Conservation (phyloP, 2,113 vertebrate species). For the Glaucidium brasilianum region DNA sequence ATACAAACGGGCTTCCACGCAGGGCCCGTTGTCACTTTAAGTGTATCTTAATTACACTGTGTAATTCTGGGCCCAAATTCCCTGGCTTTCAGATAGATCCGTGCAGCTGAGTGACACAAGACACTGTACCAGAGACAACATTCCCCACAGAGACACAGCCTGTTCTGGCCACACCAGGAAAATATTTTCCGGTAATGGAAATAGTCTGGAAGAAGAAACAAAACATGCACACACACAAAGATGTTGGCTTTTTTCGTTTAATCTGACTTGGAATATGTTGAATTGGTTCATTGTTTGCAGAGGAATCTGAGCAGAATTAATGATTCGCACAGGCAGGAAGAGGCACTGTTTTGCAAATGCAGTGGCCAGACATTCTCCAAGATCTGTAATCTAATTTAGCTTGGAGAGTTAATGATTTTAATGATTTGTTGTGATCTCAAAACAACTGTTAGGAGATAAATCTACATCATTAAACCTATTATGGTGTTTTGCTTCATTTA, state of each 20-base stretch:
- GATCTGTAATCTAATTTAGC: conserved; percentile 74
- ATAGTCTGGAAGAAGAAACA: not conserved
- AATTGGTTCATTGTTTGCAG: conserved; percentile 30
- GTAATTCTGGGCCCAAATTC: not conserved
- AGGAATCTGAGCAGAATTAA: conserved; percentile 58
- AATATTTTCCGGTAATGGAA: not conserved
- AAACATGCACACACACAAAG: not conserved
- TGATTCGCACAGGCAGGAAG: not conserved
- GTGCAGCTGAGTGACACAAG: not conserved
- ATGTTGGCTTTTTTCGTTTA: conserved; percentile 40
- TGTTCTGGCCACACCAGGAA: not conserved
- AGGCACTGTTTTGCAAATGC: conserved; percentile 43
- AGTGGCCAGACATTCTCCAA: conserved; percentile 58
- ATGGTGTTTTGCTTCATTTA: conserved; percentile 79
- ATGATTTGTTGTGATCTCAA: conserved; percentile 82
- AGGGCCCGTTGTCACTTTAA: not conserved
- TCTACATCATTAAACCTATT: conserved; percentile 78
- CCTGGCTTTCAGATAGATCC: not conserved
- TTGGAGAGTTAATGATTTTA: conserved; percentile 77
- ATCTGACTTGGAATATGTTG: conserved; percentile 44
- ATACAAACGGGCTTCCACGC: accelerated
- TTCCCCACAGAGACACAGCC: not conserved
- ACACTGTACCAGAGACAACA: not conserved
- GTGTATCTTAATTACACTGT: not conserved
- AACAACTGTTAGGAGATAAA: conserved; percentile 80